Conservation (phyloP, 1,140 invertebrate genomes). For the Branchinecta lynchi region DNA sequence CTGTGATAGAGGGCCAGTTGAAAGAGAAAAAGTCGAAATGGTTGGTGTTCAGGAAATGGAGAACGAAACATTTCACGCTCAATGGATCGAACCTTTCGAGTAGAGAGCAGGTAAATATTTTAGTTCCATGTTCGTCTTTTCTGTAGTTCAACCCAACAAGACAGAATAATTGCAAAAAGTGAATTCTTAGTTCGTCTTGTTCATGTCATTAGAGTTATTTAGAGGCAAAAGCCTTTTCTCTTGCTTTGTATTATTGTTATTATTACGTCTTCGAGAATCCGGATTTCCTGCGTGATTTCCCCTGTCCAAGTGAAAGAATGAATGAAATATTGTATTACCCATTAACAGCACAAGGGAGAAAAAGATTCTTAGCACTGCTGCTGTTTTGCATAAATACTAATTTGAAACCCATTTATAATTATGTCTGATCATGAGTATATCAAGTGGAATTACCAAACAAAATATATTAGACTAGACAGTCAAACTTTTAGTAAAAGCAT, state of each 20-base stretch:
- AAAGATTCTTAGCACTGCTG: too few species aligned
- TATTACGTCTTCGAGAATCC: too few species aligned
- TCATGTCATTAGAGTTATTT: too few species aligned
- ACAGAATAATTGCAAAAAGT: conserved; percentile 6
- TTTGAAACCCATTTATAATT: too few species aligned
- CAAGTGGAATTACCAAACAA: too few species aligned
- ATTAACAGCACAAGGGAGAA: not conserved
- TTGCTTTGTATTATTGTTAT: too few species aligned
- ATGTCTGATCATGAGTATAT: too few species aligned
- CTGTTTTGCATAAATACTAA: too few species aligned
- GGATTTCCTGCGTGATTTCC: too few species aligned
- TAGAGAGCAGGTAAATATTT: conserved; percentile 52
- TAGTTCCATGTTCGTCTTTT: conserved; percentile 2
- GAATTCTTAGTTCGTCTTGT: conserved; percentile 15
- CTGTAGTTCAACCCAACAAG: conserved; percentile 15
- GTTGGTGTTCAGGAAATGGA: conserved; percentile 75
- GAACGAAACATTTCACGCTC: conserved; percentile 80
- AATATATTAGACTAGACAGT: too few species aligned
- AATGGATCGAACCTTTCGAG: conserved; percentile 77
- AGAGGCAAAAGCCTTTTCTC: too few species aligned
- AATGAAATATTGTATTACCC: not conserved
- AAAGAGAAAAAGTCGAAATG: conserved; percentile 91
- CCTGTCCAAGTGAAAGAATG: not conserved
- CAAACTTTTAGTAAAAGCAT: too few species aligned
- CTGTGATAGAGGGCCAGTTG: conserved; percentile 72